Conservation (phyloP, 2,797 vertebrate genomes). For the Coracias cyanogaster region DNA sequence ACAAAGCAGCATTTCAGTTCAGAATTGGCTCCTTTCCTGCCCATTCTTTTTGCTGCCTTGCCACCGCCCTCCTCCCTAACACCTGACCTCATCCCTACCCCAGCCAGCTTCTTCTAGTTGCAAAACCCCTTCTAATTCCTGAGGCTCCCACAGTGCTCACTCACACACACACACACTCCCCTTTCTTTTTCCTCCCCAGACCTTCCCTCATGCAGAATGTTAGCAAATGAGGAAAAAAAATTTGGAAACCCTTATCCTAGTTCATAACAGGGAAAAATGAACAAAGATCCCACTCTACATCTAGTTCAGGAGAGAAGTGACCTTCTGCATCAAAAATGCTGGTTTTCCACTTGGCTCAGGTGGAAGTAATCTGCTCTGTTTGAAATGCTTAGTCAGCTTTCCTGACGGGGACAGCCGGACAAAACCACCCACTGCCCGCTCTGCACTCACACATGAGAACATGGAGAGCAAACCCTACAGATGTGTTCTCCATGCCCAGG, state of each 20-base stretch:
- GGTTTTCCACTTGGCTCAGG: not conserved
- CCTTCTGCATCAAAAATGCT: fast-evolving
- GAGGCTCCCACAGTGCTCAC: not conserved
- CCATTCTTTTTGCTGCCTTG: not conserved
- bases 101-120: not conserved
- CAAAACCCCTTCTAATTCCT: not conserved
- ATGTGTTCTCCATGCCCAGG: fast-evolving
- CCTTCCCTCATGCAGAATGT: not conserved
- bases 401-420: not conserved
- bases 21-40: not conserved
- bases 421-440: fast-evolving
- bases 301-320: not conserved
- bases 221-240: not conserved
- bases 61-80: not conserved
- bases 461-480: not conserved
- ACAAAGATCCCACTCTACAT: not conserved
- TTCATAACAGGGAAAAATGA: not conserved
- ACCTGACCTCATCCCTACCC: not conserved
- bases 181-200: too few relatives aligned
- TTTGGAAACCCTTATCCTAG: fast-evolving
- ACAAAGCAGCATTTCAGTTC: not conserved
- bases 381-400: not conserved
- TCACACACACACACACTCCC: not conserved
- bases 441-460: fast-evolving
- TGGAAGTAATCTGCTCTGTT: not conserved